phyloP scores from a whole-genome alignment of 2,888 invertebrate species.

The Apamea crenata region DNA sequence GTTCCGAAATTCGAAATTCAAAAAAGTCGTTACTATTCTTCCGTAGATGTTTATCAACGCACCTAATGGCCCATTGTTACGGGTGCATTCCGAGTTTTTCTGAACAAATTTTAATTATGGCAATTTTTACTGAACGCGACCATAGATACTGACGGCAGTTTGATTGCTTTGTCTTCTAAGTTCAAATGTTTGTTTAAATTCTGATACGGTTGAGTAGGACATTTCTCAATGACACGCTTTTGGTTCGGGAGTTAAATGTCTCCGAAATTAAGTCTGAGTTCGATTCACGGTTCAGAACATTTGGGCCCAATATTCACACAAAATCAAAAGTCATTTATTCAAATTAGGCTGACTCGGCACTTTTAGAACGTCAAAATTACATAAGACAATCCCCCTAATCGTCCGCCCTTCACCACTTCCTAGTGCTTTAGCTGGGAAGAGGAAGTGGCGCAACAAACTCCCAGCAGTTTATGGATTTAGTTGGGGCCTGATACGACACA shows the following conservation, averaged over 20 bases:
- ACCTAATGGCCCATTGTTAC: slow-evolving; percentile 89
- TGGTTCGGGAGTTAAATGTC: not conserved
- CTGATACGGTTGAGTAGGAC: slow-evolving; percentile 59
- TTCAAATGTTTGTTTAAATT: slow-evolving; percentile 62
- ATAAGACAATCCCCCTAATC: not conserved
- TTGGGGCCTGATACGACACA: not conserved
- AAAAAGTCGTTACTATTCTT: slow-evolving; percentile 70
- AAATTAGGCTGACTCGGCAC: not conserved
- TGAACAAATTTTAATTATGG: slow-evolving; percentile 84
- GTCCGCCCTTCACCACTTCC: not conserved
- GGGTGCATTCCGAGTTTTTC: slow-evolving; percentile 77
- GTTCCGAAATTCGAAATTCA: slow-evolving; percentile 64
- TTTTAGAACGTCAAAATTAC: not conserved
- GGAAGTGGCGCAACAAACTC: not conserved
- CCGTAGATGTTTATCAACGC: slow-evolving; percentile 86
- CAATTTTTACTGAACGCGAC: slow-evolving; percentile 87
- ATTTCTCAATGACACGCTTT: slow-evolving; percentile 61
- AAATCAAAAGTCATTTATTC: not conserved
- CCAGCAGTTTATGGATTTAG: not conserved
- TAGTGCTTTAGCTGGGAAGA: too few relatives aligned
- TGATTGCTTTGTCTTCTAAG: slow-evolving; percentile 61
- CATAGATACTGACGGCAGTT: slow-evolving; percentile 61
- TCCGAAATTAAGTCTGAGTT: not conserved
- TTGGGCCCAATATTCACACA: not conserved
- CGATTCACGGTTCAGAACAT: not conserved